phyloP scores from a whole-genome alignment of 2,888 invertebrate genomes.

The Lysandra coridon region DNA sequence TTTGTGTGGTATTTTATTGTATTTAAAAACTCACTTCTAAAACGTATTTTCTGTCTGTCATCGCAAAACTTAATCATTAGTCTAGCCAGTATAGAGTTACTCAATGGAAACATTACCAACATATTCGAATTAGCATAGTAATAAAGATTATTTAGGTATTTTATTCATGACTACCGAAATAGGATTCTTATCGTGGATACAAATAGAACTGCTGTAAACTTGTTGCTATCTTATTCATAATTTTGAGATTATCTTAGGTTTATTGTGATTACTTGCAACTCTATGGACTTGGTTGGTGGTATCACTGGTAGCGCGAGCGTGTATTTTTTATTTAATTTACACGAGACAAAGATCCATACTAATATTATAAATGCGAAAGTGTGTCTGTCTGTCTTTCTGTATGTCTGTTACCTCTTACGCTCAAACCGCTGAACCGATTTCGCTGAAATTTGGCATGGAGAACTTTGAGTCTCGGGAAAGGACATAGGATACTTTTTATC shows the following conservation, averaged over 20 bases:
- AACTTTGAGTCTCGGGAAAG: too few relatives aligned
- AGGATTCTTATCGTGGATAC: background rate
- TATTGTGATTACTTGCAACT: background rate
- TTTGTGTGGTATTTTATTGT: too few relatives aligned
- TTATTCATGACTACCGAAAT: background rate
- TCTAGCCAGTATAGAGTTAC: background rate
- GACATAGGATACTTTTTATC: too few relatives aligned
- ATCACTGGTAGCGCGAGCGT: background rate
- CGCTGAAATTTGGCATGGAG: too few relatives aligned
- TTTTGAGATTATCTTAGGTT: background rate
- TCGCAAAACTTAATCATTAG: background rate
- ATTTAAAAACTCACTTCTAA: too few relatives aligned
- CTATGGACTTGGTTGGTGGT: background rate
- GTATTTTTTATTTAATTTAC: background rate
- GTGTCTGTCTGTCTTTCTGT: too few relatives aligned
- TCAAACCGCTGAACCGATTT: too few relatives aligned
- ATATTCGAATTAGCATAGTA: background rate
- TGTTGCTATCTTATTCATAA: background rate
- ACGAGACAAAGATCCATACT: too few relatives aligned
- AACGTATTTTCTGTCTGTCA: too few relatives aligned
- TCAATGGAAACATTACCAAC: background rate
- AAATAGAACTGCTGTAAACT: background rate
- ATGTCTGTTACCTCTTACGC: too few relatives aligned
- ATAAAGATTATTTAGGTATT: constrained; percentile 2
- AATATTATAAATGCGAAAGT: too few relatives aligned